Evolutionary conservation across 2,888 invertebrate species (phyloP).

Genomic region (Pemphredon lugubris): DNA sequence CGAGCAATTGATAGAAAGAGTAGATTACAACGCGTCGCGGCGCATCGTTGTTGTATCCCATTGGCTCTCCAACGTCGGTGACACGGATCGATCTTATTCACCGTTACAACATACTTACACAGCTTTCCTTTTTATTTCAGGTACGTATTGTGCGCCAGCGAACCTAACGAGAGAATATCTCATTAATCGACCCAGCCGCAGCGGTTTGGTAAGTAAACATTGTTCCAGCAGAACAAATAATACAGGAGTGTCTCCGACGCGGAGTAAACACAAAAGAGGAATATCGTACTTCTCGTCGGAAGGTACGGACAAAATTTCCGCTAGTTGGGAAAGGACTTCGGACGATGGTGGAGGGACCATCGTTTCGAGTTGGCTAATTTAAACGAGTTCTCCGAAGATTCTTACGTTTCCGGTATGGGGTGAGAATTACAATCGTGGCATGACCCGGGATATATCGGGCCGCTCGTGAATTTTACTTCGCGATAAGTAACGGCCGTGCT

Average conservation of each 20-base stretch:
- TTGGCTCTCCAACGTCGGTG: slow-evolving; percentile 10
- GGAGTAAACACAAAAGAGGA: not conserved
- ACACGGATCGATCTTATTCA: slow-evolving; percentile 19
- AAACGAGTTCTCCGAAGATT: slow-evolving; percentile 2
- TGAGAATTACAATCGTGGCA: slow-evolving; percentile 29
- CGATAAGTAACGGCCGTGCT: slow-evolving; percentile 39
- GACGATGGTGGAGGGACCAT: not conserved
- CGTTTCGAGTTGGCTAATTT: not conserved
- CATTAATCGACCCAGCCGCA: slow-evolving; percentile 42
- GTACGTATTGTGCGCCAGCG: slow-evolving; percentile 46
- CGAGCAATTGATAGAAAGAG: too few relatives aligned
- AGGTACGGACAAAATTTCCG: not conserved
- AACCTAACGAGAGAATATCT: slow-evolving; percentile 18
- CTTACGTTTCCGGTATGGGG: slow-evolving; percentile 9
- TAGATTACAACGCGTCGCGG: too few relatives aligned
- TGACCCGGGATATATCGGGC: slow-evolving; percentile 31
- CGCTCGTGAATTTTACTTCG: slow-evolving; percentile 54
- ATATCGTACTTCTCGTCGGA: not conserved
- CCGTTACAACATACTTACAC: not conserved
- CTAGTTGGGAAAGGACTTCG: not conserved
- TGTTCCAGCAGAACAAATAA: slow-evolving; percentile 17
- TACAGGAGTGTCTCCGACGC: not conserved
- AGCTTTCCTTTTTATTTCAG: slow-evolving; percentile 44
- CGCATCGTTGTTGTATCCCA: too few relatives aligned
- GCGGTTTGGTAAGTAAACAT: slow-evolving; percentile 56